Percentiles rank a stretch among this genome's conserved stretches.
These are phyloP conservation scores for Morelia viridis DNA, from an alignment of 2,797 vertebrate genomes.

Conservation along the genomic window DNA sequence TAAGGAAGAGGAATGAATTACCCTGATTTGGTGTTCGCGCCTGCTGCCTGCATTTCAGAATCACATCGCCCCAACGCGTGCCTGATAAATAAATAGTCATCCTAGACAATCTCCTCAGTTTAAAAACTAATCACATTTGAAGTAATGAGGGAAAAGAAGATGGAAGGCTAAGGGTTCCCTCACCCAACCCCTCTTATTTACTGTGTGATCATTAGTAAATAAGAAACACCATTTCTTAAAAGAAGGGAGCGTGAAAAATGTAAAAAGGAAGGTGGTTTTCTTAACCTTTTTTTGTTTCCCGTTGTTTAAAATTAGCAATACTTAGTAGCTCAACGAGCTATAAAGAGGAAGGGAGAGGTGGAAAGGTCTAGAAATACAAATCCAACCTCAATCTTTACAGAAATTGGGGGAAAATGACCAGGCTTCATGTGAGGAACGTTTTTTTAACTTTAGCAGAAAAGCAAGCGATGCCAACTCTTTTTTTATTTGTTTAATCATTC, in stretches of 20 bases:
- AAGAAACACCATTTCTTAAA: not conserved
- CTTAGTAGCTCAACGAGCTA: not conserved
- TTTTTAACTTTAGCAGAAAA: not conserved
- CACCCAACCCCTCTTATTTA: not conserved
- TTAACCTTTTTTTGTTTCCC: not conserved
- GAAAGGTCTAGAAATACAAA: not conserved
- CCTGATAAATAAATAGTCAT: conserved; percentile 36
- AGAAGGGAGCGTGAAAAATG: not conserved
- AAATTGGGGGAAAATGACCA: not conserved
- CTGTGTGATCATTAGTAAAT: not conserved
- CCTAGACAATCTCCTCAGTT: conserved; percentile 18
- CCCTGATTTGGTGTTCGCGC: conserved; percentile 19
- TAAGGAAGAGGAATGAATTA: conserved; percentile 30
- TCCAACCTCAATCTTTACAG: not conserved
- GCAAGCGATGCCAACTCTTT: not conserved
- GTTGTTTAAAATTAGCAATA: not conserved
- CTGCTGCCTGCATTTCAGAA: conserved; percentile 22
- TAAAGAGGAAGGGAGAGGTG: not conserved
- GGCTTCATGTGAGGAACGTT: not conserved
- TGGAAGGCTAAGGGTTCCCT: not conserved
- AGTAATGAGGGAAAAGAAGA: conserved; percentile 8
- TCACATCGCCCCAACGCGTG: conserved; percentile 23
- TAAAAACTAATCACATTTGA: conserved; percentile 38
- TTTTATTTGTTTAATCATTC: not conserved
- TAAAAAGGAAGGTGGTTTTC: not conserved